Base-by-base conservation (phyloP, 2,797 vertebrate species). In the Macrochelys suwanniensis region DNA sequence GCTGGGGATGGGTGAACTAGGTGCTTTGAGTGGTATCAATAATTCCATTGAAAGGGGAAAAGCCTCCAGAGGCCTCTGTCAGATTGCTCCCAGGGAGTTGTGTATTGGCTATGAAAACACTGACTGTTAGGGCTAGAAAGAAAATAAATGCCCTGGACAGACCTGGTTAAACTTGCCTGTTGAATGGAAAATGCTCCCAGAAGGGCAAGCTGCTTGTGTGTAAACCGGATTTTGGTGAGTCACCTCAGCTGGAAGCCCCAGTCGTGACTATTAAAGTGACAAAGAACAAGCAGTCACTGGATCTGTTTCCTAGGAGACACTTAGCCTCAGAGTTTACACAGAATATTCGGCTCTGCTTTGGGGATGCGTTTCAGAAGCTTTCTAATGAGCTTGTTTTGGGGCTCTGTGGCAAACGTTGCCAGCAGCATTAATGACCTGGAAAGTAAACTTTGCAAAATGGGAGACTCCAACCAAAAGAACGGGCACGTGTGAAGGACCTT, bases 201-300 rank as follows among this genome's bases (percentile, higher is more conserved):
- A 95, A 96, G 96, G 94, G 84, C 93, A 53, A 37, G 91, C 91
- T 95, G 84, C 13, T 95, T 97, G 94, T 94, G 93, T 93, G 82
- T 88, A 95, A 85, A 91, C 86, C 90, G 28, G 93, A 92, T 96
- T 97, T 88, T 95, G 85, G 94, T 97, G 95, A 93, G 93, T 97
- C 92, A 88, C 77, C 96, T 84, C 95, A 96, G 93, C 94, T 94
- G 95, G 95, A 97, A 97, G 92, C 91, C 83, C 82, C 74, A 96
- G 96, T 97, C 93, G 96, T 96, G 96, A 97, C 97, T 93, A 65
- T 89, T 91, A 94, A 83, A 96, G 83, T 95, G 96, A 95, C 94
- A 96, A 95, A 97, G 94, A 96, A 95, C 89, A 89, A 95, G 77
- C 81, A 92, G 89, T 84, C 87, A 80, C 86, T 93, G 90, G 82